Evolutionary conservation across 2,113 vertebrate species (phyloP), one percentile per base, ranked within the genome.

Genomic region (Pipra filicauda): DNA sequence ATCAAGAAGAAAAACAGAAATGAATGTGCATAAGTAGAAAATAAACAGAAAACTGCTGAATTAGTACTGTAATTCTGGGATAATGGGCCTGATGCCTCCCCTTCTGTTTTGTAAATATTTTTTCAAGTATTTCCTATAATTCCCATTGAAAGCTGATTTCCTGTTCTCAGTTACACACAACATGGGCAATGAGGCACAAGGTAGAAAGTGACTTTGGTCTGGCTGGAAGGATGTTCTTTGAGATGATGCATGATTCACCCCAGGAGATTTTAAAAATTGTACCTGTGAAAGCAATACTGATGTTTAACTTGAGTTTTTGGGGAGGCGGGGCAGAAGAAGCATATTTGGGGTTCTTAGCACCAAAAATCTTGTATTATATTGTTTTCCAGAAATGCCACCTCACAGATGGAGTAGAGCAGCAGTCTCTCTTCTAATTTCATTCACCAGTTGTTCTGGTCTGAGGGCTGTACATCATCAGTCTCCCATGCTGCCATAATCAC

Each of bases 1-100:
- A 85, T 33, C 41, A 85, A 75, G 59, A 91, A 76, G n/a, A 91
- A 88, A 94, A 94, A 24, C 44, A 95, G 80, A 95, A 91, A 49
- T 27, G 8, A 59, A 20, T 17, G 22, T 57, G 48, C 35, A 71
- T 28, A 21, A 58, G 52, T 43, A 61, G 37, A 95, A 91, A 82
- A 91, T 33, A 87, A 82, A 87, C 9, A 82, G 66, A 89, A 85
- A 91, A 75, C 46, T 88, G 39, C 44, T 79, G 62, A 93, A 87
- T 9, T 23, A 75, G 26, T 57, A 91, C n/a, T 76, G 52, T 28
- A 91, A 85, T 70, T 80, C 43, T 52, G 66, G 30, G 16, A 69
- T 57, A 92, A 89, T 8, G 26, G 61, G 12, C 27, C 41, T 82
- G 58, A 85, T 73, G 20, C 6, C 22, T 90, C 52, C 35, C 7